Evolutionary conservation across 2,113 vertebrate species (phyloP).

Genomic region (Brachypteracias leptosomus): DNA sequence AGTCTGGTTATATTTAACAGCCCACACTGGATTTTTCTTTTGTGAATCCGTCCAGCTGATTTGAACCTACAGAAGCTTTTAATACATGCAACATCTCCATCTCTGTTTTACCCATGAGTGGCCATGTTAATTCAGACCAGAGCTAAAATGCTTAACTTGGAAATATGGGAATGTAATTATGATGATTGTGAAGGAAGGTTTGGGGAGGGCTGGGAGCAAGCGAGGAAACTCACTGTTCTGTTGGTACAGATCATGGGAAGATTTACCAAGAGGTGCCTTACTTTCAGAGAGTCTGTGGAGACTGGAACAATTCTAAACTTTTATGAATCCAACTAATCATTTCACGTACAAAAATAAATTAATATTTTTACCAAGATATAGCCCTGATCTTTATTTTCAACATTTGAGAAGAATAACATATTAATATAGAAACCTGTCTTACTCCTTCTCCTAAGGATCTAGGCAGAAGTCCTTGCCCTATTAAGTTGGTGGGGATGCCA

Average conservation of each 20-base stretch:
- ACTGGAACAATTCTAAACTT: neutral
- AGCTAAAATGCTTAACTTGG: neutral
- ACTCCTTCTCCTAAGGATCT: neutral
- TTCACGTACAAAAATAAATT: neutral
- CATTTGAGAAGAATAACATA: neutral
- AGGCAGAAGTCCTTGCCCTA: neutral
- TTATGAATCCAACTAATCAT: neutral
- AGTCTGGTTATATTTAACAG: neutral
- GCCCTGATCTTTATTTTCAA: neutral
- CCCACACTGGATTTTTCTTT: neutral
- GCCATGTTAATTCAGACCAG: neutral
- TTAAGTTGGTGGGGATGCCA: neutral
- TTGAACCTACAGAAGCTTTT: neutral
- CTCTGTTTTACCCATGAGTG: neutral
- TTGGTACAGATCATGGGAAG: neutral
- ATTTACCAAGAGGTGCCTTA: neutral
- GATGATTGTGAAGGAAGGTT: neutral
- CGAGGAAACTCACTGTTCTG: neutral
- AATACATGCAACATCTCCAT: neutral
- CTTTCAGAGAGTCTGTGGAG: neutral
- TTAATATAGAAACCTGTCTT: neutral
- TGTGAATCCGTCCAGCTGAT: neutral
- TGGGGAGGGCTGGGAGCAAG: neutral
- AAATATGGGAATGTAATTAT: neutral
- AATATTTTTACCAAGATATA: neutral